These are phyloP conservation scores for Calosoma granatense DNA, from an alignment of 1,140 invertebrate genomes.

Conservation along the genomic window DNA sequence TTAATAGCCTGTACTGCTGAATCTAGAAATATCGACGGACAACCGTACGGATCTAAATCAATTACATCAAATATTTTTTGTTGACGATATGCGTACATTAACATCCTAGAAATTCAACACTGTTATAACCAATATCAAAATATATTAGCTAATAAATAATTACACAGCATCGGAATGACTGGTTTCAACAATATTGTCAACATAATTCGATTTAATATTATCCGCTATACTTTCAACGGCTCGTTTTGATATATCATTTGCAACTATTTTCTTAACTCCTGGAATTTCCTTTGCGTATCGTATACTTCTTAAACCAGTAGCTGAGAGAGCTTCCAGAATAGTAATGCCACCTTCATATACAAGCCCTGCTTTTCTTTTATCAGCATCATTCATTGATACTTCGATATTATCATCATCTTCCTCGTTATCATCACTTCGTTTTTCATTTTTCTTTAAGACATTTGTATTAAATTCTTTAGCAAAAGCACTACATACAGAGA, in stretches of 20 bases:
- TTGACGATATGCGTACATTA: slow-evolving; percentile 72
- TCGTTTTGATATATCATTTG: slow-evolving; percentile 86
- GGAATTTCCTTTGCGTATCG: slow-evolving; percentile 92
- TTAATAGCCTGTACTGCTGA: slow-evolving; percentile 72
- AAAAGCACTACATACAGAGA: slow-evolving; percentile 50
- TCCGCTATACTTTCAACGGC: slow-evolving; percentile 79
- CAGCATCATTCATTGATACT: not conserved
- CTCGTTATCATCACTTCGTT: not conserved
- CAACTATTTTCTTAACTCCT: slow-evolving; percentile 70
- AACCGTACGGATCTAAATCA: slow-evolving; percentile 97
- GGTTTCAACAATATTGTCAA: slow-evolving; percentile 62
- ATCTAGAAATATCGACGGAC: slow-evolving; percentile 88
- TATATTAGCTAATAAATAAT: slow-evolving; percentile 26
- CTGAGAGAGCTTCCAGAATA: slow-evolving; percentile 90
- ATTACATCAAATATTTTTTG: slow-evolving; percentile 76
- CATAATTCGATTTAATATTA: slow-evolving; percentile 73
- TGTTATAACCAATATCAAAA: too few species aligned
- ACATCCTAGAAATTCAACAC: slow-evolving; percentile 46
- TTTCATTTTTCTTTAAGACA: slow-evolving; percentile 11
- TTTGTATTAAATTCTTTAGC: slow-evolving; percentile 34
- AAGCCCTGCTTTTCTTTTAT: slow-evolving; percentile 15
- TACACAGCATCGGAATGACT: slow-evolving; percentile 76
- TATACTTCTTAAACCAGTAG: slow-evolving; percentile 89
- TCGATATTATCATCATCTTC: slow-evolving; percentile 7
- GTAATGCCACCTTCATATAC: slow-evolving; percentile 46